Percentiles rank a stretch among this genome's conserved stretches.
These are phyloP conservation scores for Hydra vulgaris DNA, from an alignment of 30 jellyfish, hydroid and myxozoan genomes.

Conservation along the genomic window DNA sequence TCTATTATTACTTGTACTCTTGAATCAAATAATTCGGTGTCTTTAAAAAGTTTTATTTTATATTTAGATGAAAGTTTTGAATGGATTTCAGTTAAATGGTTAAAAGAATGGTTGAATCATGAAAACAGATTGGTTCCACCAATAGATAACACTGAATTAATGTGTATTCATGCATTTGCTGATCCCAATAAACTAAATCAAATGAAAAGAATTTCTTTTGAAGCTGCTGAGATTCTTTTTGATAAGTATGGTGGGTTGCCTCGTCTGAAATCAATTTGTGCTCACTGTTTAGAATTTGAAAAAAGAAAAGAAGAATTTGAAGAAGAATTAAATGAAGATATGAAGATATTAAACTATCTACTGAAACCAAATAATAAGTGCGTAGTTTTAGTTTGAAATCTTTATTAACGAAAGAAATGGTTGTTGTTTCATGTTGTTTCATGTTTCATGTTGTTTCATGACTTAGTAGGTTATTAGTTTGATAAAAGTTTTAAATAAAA, in stretches of 20 bases:
- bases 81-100: conserved; percentile 52
- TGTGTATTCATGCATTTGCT: conserved; percentile 62
- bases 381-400: neutral
- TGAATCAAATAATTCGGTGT: no score
- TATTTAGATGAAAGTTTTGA: conserved; percentile 6
- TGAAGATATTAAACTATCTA: conserved; percentile 22
- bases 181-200: conserved; percentile 39
- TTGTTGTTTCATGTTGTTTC: no score
- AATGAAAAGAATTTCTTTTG: conserved; percentile 44
- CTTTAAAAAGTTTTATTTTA: neutral
- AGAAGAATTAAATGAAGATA: conserved; percentile 33
- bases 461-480: no score
- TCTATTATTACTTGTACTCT: no score
- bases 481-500: no score
- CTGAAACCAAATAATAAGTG: conserved; percentile 40
- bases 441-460: no score
- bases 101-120: conserved; percentile 53
- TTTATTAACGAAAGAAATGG: no score
- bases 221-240: conserved; percentile 48
- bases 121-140: conserved; percentile 47
- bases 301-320: conserved; percentile 37
- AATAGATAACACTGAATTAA: conserved; percentile 45
- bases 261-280: conserved; percentile 44
- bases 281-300: conserved; percentile 27
- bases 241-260: conserved; percentile 55